Evolutionary conservation across 2,797 vertebrate species (phyloP).

Genomic region (Diglossa cyanea): DNA sequence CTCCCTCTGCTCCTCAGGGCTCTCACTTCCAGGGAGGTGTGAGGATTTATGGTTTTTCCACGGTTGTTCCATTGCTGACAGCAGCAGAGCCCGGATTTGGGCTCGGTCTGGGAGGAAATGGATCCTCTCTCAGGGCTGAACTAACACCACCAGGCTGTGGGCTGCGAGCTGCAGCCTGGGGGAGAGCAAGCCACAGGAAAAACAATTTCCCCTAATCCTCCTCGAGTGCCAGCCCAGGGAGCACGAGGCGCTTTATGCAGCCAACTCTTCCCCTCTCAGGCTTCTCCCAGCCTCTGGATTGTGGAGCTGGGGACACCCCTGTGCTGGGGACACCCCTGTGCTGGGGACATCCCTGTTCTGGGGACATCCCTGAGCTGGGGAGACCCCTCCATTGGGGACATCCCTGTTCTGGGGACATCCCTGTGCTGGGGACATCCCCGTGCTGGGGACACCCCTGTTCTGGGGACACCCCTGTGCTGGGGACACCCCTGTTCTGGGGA

Average conservation of each 20-base stretch:
- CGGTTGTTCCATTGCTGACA: background rate
- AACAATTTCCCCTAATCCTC: rapidly evolving
- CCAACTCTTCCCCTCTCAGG: background rate
- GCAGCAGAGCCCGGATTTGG: background rate
- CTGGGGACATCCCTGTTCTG: too few species aligned
- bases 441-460: too few species aligned
- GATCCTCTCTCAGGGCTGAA: background rate
- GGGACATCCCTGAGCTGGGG: too few species aligned
- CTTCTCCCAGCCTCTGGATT: rapidly evolving
- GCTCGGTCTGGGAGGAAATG: background rate
- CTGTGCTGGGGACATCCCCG: too few species aligned
- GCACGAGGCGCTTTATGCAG: background rate
- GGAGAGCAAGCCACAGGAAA: background rate
- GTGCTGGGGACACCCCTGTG: too few species aligned
- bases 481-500: too few species aligned
- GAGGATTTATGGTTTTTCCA: background rate
- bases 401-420: too few species aligned
- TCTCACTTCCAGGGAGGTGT: background rate
- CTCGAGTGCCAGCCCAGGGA: background rate
- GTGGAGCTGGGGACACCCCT: rapidly evolving
- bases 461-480: too few species aligned
- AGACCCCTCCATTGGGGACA: too few species aligned
- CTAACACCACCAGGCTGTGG: rapidly evolving
- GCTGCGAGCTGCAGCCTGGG: background rate
- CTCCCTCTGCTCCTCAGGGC: background rate